Evolutionary conservation across 2,888 invertebrate genomes (phyloP), one percentile per base, ranked within the genome.

Genomic region (Ommatoiulus sabulosus): DNA sequence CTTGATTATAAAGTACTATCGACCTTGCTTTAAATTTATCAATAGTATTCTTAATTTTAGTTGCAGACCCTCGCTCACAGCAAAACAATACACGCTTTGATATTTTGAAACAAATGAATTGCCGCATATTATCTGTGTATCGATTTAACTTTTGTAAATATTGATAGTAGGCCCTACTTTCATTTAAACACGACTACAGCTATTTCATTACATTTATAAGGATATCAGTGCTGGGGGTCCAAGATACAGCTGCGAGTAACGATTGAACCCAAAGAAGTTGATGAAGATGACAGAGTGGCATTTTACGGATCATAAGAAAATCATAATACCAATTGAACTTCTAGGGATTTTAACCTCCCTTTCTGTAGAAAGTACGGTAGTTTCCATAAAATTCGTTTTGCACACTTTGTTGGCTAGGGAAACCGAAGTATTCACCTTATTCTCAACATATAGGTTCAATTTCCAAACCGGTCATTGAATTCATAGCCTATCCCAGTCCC

Each of bases 321-420:
- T 63, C 63, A 20, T 63, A 63, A 63, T 63, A n/a, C 63, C n/a
- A 63, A 20, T 63, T 63, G 63, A 63, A 63, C 63, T 63, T 63
- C 63, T 63, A 63, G 63, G 63, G 63, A 63, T 63, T 63, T 63
- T 63, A 63, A 63, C 20, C 20, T 63, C 10, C 20, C 20, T 63
- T 20, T 63, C 63, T 63, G 63, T 63, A 63, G 20, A 20, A 20
- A 63, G 3, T 20, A 63, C 63, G 15, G 20, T 63, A 63, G 63
- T 20, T 63, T n/a, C 4, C 63, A 63, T 20, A 8, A 63, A 63
- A 20, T 20, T 63, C 63, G 20, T 63, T 63, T 63, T 63, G 10
- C 52, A 20, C 63, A 63, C n/a, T 63, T 10, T 63, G 20, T 63
- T 63, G 63, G 63, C 63, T 20, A 63, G 20, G 63, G 57, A 57